Conservation (phyloP, 2,113 vertebrate genomes). For the Xenopus borealis region DNA sequence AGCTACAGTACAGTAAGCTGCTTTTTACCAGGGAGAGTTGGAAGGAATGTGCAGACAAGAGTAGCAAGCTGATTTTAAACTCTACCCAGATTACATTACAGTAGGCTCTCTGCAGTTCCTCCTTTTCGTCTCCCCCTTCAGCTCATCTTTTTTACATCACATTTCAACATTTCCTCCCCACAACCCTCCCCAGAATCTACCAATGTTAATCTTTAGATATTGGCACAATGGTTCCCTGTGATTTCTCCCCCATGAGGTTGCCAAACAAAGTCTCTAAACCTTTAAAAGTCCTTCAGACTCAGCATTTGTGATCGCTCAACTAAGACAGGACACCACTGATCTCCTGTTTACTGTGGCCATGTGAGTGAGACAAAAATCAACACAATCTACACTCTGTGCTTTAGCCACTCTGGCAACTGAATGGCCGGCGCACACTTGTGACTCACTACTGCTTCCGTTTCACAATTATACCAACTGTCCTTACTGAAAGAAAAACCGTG, state of each 20-base stretch:
- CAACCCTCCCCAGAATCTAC: background rate
- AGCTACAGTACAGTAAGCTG: background rate
- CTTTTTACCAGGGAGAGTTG: conserved; percentile 24
- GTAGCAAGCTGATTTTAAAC: conserved; percentile 33
- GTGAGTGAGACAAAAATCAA: conserved; percentile 52
- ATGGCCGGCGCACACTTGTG: background rate
- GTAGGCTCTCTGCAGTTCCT: conserved; percentile 22
- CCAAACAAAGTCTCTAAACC: conserved; percentile 49
- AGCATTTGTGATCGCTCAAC: conserved; percentile 45
- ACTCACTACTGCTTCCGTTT: background rate
- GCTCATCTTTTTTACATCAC: conserved; percentile 6
- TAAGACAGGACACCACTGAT: conserved; percentile 41
- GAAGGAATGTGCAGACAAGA: conserved; percentile 38
- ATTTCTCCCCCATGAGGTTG: conserved; percentile 48
- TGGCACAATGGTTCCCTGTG: conserved; percentile 45
- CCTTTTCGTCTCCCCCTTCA: conserved; percentile 14
- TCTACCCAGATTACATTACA: conserved; percentile 38
- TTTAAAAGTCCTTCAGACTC: conserved; percentile 47
- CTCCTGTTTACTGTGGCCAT: conserved; percentile 77
- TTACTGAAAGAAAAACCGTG: too few species aligned
- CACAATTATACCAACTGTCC: too few species aligned
- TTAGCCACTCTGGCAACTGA: conserved; percentile 10
- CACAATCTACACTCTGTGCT: background rate
- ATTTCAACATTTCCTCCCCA: conserved; percentile 3
- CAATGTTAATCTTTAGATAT: conserved; percentile 46